Evolutionary conservation across 2,888 invertebrate genomes (phyloP).

Genomic region (Orthosia gothica): DNA sequence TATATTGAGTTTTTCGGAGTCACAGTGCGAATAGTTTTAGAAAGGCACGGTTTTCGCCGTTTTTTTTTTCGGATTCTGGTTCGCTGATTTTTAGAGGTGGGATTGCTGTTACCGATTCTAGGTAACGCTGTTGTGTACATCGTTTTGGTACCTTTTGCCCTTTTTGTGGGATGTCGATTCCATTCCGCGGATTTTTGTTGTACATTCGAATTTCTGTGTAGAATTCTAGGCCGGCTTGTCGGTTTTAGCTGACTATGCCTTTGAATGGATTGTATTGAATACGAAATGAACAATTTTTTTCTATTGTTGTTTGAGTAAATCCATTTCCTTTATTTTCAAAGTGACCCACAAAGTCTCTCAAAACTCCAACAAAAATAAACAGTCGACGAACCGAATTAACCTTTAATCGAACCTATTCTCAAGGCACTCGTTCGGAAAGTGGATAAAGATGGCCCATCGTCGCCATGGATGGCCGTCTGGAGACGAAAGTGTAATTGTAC

Average conservation of each 20-base stretch:
- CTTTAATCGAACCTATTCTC: slow-evolving; percentile 68
- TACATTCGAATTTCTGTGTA: slow-evolving; percentile 10
- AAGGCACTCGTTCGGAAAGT: slow-evolving; percentile 72
- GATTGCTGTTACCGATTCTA: slow-evolving; percentile 21
- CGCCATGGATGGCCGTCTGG: slow-evolving; percentile 68
- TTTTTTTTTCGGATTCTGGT: slow-evolving; percentile 23
- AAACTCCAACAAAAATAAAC: slow-evolving; percentile 2
- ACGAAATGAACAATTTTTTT: background rate
- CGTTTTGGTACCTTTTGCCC: slow-evolving; percentile 21
- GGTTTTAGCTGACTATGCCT: background rate
- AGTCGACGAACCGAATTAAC: slow-evolving; percentile 27
- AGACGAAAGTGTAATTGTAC: slow-evolving; percentile 68
- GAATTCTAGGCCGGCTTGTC: background rate
- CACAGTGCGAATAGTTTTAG: slow-evolving; percentile 66
- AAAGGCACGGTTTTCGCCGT: slow-evolving; percentile 40
- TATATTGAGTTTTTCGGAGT: slow-evolving; percentile 79
- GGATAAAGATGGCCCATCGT: slow-evolving; percentile 71
- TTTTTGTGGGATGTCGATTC: slow-evolving; percentile 36
- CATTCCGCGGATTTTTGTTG: slow-evolving; percentile 19
- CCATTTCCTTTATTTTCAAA: background rate
- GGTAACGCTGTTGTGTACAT: slow-evolving; percentile 13
- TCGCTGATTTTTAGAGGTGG: slow-evolving; percentile 32
- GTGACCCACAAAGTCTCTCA: background rate
- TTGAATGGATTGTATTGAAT: slow-evolving; percentile 12
- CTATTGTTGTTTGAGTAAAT: background rate